A percentile compares a stretch with the other conserved stretches of the same genome.
Conservation (phyloP, 2,113 vertebrate species). For the Cynocephalus volans region DNA sequence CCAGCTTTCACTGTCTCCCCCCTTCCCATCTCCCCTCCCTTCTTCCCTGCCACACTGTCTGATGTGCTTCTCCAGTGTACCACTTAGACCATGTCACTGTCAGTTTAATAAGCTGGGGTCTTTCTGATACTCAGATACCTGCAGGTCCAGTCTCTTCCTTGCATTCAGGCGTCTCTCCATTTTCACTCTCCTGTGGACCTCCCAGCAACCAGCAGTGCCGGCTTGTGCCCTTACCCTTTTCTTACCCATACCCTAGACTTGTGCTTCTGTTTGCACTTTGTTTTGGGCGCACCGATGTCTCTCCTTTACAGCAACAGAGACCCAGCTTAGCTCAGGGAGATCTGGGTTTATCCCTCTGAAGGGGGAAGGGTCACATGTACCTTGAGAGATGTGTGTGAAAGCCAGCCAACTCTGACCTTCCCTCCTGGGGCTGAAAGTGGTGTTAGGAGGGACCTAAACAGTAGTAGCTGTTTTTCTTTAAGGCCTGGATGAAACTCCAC, state of each 20-base stretch:
- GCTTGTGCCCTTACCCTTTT: not conserved
- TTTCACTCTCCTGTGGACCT: not conserved
- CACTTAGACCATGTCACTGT: not conserved
- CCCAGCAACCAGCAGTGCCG: not conserved
- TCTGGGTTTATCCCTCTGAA: not conserved
- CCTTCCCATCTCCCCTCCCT: accelerated
- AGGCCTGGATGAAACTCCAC: not conserved
- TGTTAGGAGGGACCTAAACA: not conserved
- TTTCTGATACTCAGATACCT: not conserved
- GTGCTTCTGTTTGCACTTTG: not conserved
- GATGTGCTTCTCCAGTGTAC: not conserved
- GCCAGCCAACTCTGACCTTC: not conserved
- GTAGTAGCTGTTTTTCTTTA: not conserved
- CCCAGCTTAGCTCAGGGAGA: not conserved
- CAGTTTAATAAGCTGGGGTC: not conserved
- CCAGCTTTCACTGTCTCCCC: not conserved
- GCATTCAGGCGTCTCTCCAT: not conserved
- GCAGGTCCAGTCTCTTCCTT: not conserved
- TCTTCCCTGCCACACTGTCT: not conserved
- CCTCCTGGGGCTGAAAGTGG: not conserved
- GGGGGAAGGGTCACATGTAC: not conserved
- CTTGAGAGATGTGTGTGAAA: not conserved
- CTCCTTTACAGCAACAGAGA: not conserved
- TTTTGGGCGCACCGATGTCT: not conserved
- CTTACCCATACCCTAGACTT: not conserved